Conservation (phyloP, 2,888 invertebrate genomes). For the Eledona agricola region DNA sequence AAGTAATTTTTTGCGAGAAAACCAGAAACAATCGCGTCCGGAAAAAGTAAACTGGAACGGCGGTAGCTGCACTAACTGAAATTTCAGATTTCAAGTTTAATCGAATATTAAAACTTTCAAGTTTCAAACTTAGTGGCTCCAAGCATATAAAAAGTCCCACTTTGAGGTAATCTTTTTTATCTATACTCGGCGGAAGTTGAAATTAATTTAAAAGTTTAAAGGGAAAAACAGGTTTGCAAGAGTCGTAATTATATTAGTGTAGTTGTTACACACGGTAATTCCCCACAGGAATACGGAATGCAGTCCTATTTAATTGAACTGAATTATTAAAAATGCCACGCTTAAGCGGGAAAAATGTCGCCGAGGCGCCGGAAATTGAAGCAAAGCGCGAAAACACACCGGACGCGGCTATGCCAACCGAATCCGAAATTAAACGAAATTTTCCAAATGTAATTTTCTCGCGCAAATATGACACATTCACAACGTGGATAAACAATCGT, state of each 20-base stretch:
- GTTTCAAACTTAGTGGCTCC: slow-evolving; percentile 13
- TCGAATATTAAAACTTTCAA: slow-evolving; percentile 21
- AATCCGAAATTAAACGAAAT: slow-evolving; percentile 3
- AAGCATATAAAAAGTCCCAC: slow-evolving; percentile 13
- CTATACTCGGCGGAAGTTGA: slow-evolving; percentile 9
- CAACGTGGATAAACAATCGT: too few relatives aligned
- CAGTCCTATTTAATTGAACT: slow-evolving; percentile 20
- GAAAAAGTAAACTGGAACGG: slow-evolving; percentile 9
- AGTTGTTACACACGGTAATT: slow-evolving; percentile 8
- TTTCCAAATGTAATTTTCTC: too few relatives aligned
- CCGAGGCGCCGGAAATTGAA: slow-evolving; percentile 21
- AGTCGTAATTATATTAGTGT: slow-evolving; percentile 13
- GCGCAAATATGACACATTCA: too few relatives aligned
- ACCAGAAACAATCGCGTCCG: slow-evolving; percentile 6
- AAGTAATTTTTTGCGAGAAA: too few relatives aligned
- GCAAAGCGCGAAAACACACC: slow-evolving; percentile 5
- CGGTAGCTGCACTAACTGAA: slow-evolving; percentile 18
- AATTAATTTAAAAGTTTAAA: slow-evolving; percentile 21
- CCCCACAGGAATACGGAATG: slow-evolving; percentile 11
- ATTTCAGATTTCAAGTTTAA: slow-evolving; percentile 20
- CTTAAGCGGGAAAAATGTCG: slow-evolving; percentile 13
- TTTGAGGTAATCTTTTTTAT: slow-evolving; percentile 4
- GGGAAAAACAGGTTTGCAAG: not conserved
- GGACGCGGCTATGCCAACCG: too few relatives aligned
- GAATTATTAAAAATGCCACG: slow-evolving; percentile 20